Evolutionary conservation across 2,113 vertebrate genomes (phyloP).

Genomic region (Entomyzon cyanotis): DNA sequence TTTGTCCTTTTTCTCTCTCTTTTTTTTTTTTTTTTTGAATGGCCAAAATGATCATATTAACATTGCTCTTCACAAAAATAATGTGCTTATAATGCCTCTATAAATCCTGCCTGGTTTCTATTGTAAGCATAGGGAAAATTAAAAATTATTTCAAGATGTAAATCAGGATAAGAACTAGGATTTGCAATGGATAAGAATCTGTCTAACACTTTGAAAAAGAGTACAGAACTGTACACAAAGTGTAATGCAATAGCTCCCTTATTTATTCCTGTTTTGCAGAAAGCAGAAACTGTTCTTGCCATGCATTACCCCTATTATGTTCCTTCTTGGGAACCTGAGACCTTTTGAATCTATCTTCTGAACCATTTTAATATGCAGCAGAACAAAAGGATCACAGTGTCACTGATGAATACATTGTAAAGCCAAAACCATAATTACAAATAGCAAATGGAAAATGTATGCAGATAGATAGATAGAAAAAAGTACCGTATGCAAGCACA

Average conservation of each 20-base stretch:
- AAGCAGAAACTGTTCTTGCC: conserved; percentile 67
- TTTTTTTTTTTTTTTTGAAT: not conserved
- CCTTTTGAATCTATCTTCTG: conserved; percentile 71
- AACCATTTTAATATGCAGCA: conserved; percentile 72
- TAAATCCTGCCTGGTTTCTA: conserved; percentile 28
- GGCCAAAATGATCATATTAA: conserved; percentile 4
- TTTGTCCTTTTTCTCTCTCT: not conserved
- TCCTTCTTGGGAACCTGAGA: conserved; percentile 68
- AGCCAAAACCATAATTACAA: conserved; percentile 69
- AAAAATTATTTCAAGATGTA: conserved; percentile 15
- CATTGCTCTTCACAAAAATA: not conserved
- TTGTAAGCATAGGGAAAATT: not conserved
- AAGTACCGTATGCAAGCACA: conserved; percentile 57
- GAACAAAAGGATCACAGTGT: conserved; percentile 72
- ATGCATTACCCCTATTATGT: conserved; percentile 68
- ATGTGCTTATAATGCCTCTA: not conserved
- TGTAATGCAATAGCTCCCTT: conserved; percentile 45
- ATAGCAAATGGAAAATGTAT: conserved; percentile 67
- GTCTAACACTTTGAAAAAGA: conserved; percentile 55
- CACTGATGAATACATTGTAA: conserved; percentile 57
- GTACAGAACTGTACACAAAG: conserved; percentile 11
- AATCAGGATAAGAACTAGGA: conserved; percentile 37
- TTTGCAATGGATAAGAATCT: conserved; percentile 38
- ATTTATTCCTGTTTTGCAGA: conserved; percentile 69
- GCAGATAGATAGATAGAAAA: conserved; percentile 43